These are phyloP conservation scores for Leucania comma DNA, from an alignment of 2,888 invertebrate genomes.

Conservation along the genomic window DNA sequence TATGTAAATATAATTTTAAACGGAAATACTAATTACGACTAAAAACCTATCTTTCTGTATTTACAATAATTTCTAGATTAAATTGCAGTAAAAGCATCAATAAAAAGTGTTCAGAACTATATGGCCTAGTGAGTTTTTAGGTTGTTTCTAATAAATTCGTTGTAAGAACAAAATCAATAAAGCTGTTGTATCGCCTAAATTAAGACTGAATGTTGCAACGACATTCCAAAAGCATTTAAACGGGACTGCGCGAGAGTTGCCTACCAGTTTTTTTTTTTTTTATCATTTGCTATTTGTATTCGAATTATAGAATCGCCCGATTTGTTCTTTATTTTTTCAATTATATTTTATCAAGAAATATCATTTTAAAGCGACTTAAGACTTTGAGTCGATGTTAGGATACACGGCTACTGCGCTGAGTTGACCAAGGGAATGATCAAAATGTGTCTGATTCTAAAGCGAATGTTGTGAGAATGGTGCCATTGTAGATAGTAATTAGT, in stretches of 20 bases:
- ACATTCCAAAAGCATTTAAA: slow-evolving; percentile 81
- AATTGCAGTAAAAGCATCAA: not conserved
- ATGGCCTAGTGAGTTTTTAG: not conserved
- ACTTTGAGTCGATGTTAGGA: slow-evolving; percentile 1
- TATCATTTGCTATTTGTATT: not conserved
- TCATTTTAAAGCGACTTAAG: not conserved
- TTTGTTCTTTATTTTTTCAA: not conserved
- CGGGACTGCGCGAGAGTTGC: slow-evolving; percentile 21
- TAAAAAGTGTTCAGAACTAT: not conserved
- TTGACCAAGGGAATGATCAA: slow-evolving; percentile 6
- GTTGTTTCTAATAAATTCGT: not conserved
- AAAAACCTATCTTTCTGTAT: not conserved
- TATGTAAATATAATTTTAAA: slow-evolving; percentile 5
- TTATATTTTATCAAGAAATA: not conserved
- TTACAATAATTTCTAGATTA: slow-evolving; percentile 6
- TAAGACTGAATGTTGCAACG: slow-evolving; percentile 72
- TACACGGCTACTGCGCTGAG: slow-evolving; percentile 25
- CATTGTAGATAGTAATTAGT: slow-evolving; percentile 68
- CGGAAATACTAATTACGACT: slow-evolving; percentile 1
- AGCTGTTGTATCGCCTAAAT: slow-evolving; percentile 10
- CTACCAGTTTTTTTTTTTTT: slow-evolving; percentile 23
- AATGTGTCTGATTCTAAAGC: slow-evolving; percentile 43
- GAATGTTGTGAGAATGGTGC: slow-evolving; percentile 67
- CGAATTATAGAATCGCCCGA: not conserved
- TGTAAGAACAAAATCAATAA: slow-evolving; percentile 11